Evolutionary conservation across 2,797 vertebrate genomes (phyloP).

Genomic region (Pantherophis alleghaniensis): DNA sequence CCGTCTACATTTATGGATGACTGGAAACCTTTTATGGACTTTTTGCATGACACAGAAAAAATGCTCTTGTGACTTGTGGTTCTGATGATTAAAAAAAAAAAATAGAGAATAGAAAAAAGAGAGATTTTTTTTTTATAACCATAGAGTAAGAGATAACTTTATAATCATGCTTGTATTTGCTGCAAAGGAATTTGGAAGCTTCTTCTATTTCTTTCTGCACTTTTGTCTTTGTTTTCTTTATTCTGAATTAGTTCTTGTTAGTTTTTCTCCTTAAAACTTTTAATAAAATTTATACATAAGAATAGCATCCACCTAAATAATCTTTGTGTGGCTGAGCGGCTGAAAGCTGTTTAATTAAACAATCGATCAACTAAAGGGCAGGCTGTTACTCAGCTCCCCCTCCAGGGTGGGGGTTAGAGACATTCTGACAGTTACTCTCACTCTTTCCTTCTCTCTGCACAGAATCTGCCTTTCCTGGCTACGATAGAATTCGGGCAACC

Average conservation of each 20-base stretch:
- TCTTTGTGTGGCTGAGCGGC: neutral
- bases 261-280: neutral
- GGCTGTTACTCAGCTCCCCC: too few relatives aligned
- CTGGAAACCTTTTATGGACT: neutral
- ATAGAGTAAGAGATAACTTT: neutral
- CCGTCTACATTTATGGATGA: neutral
- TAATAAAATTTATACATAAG: neutral
- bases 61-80: neutral
- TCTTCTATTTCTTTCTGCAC: neutral
- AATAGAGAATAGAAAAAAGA: neutral
- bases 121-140: neutral
- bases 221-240: neutral
- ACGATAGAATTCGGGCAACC: neutral
- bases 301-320: neutral
- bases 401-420: neutral
- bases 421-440: neutral
- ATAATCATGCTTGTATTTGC: neutral
- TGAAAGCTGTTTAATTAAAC: neutral
- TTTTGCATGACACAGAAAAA: neutral
- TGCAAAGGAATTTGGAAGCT: neutral
- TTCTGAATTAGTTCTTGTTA: neutral
- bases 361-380: neutral
- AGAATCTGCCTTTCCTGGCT: neutral
- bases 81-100: neutral
- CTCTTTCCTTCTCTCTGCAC: neutral